A percentile compares a stretch with the other conserved stretches of the same genome.
These are phyloP conservation scores for Aspiorhynchus laticeps DNA, from an alignment of 2,113 vertebrate species.

Conservation along the genomic window DNA sequence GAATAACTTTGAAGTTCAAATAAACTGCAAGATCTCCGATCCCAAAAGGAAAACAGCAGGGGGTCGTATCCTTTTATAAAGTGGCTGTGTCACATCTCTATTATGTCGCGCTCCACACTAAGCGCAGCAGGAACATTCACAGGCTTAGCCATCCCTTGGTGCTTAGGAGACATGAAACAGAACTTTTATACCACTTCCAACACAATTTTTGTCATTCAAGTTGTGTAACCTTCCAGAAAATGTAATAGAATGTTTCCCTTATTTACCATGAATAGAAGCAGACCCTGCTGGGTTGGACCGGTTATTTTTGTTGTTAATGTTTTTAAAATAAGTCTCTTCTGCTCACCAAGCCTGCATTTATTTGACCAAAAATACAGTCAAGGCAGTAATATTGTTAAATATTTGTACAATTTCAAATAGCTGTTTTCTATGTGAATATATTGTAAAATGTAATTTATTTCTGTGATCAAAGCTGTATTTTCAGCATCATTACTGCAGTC, in stretches of 20 bases:
- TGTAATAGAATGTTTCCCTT: neutral
- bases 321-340: neutral
- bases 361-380: too few species aligned
- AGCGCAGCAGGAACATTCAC: conserved; percentile 8
- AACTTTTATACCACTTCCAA: conserved; percentile 2
- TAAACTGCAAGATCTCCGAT: neutral
- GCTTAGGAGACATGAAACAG: neutral
- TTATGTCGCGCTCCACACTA: conserved; percentile 7
- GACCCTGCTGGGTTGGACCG: neutral
- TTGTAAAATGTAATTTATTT: too few species aligned
- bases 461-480: too few species aligned
- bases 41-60: neutral
- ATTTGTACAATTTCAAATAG: too few species aligned
- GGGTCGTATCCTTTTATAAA: neutral
- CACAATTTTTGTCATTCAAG: neutral
- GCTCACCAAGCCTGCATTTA: neutral
- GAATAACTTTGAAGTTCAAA: neutral
- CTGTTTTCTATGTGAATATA: too few species aligned
- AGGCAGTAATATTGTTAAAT: too few species aligned
- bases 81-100: neutral
- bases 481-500: too few species aligned
- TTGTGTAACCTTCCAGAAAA: neutral
- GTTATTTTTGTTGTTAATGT: neutral
- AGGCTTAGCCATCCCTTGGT: neutral
- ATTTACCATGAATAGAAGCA: neutral